A percentile compares a stretch with the other conserved stretches of the same genome.
These are phyloP conservation scores for Brachymystax lenok DNA, from an alignment of 2,797 vertebrate species.

Conservation along the genomic window DNA sequence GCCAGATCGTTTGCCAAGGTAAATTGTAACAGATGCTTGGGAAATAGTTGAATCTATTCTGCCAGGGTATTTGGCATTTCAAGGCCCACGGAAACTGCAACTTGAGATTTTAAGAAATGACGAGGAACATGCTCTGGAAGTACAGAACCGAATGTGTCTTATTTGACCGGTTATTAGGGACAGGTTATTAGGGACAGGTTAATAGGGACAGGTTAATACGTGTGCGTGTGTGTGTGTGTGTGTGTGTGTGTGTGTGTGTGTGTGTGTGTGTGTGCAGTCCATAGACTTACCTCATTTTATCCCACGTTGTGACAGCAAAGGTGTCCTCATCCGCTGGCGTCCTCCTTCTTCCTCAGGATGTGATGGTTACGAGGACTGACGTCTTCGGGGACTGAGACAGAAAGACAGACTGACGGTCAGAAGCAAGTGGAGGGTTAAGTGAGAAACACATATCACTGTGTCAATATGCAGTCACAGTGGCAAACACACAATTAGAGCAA, in stretches of 20 bases:
- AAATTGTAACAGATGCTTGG: conserved; percentile 66
- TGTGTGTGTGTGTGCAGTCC: conserved; percentile 6
- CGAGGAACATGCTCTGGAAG: conserved; percentile 40
- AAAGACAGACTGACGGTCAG: conserved; percentile 33
- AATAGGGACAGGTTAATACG: too few relatives aligned
- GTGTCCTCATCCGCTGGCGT: conserved; percentile 49
- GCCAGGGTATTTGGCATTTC: conserved; percentile 57
- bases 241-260: not conserved
- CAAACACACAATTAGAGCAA: not conserved
- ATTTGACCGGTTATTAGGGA: conserved; percentile 25
- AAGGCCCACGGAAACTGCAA: conserved; percentile 59
- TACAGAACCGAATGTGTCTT: conserved; percentile 38
- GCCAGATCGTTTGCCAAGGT: conserved; percentile 50
- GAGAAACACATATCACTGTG: not conserved
- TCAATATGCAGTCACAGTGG: not conserved
- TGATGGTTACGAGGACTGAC: conserved; percentile 42
- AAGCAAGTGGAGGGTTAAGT: not conserved
- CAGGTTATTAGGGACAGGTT: too few relatives aligned
- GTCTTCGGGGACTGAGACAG: conserved; percentile 37
- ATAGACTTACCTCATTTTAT: conserved; percentile 44
- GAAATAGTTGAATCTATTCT: conserved; percentile 34
- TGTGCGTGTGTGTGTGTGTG: not conserved
- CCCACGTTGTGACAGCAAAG: conserved; percentile 28
- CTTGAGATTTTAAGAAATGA: conserved; percentile 58
- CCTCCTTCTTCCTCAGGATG: conserved; percentile 39